Conservation (phyloP, 1,140 invertebrate genomes). For the Heliconius melpomene region DNA sequence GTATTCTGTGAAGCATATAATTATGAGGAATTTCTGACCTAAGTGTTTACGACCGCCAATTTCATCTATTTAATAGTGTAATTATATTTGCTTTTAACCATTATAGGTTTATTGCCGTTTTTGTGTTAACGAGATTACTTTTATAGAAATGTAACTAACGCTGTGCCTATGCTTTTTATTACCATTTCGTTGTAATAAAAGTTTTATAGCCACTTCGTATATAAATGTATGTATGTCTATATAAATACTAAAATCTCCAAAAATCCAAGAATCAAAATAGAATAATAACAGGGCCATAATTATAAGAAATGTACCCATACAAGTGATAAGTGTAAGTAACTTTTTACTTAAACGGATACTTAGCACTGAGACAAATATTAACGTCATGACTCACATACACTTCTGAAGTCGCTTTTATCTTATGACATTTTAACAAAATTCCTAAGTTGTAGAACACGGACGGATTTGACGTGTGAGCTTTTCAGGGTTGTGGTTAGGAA, state of each 20-base stretch:
- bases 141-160: constrained; percentile 9
- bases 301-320: not conserved
- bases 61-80: constrained; percentile 18
- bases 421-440: not conserved
- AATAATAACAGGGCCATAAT: too few relatives aligned
- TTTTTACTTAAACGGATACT: not conserved
- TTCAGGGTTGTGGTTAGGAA: not conserved
- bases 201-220: not conserved
- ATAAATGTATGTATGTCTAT: not conserved
- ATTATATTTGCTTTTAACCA: constrained; percentile 22
- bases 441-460: not conserved
- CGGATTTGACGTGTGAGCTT: not conserved
- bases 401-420: not conserved
- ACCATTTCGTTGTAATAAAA: not conserved
- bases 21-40: not conserved
- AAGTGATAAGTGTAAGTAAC: not conserved
- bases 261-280: not conserved
- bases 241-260: not conserved
- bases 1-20: not conserved
- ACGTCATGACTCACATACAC: not conserved
- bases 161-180: constrained; percentile 5
- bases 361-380: not conserved
- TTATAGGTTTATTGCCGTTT: constrained; percentile 15
- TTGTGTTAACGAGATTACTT: constrained; percentile 12
- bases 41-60: constrained; percentile 1